phyloP scores from a whole-genome alignment of 1,140 invertebrate species.

The Pissodes strobi region DNA sequence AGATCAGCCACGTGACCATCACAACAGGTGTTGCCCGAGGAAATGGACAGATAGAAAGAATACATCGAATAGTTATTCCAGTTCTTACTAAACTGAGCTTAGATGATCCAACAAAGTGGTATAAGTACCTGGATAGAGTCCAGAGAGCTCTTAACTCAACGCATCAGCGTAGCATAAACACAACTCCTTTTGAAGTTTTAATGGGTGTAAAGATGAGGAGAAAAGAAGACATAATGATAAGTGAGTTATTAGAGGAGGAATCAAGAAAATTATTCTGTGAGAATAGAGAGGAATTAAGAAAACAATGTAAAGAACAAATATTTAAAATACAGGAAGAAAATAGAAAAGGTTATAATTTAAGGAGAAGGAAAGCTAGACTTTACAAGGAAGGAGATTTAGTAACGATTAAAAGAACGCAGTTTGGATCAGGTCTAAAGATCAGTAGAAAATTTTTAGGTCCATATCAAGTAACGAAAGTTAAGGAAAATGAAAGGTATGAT shows the following conservation, averaged over 20 bases:
- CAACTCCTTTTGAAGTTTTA: slow-evolving; percentile 51
- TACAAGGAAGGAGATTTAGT: slow-evolving; percentile 31
- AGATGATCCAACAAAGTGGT: too few relatives aligned
- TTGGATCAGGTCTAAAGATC: too few relatives aligned
- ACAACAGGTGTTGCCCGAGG: too few relatives aligned
- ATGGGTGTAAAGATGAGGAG: too few relatives aligned
- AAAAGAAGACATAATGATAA: slow-evolving; percentile 42
- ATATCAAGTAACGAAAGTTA: slow-evolving; percentile 51
- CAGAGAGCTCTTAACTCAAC: slow-evolving; percentile 51
- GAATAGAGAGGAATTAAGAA: slow-evolving; percentile 40
- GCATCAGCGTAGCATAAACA: slow-evolving; percentile 47
- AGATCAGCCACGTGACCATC: slow-evolving; percentile 42
- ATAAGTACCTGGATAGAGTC: too few relatives aligned
- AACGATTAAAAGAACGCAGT: too few relatives aligned
- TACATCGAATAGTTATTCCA: too few relatives aligned
- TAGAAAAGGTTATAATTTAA: too few relatives aligned
- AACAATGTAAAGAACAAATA: too few relatives aligned
- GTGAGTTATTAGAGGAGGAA: slow-evolving; percentile 18
- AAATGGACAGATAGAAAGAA: slow-evolving; percentile 49
- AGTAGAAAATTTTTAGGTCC: slow-evolving; percentile 56
- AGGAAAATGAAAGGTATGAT: too few relatives aligned
- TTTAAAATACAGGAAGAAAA: slow-evolving; percentile 49
- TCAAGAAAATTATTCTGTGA: slow-evolving; percentile 10
- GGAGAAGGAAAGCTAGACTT: too few relatives aligned
- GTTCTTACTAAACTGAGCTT: too few relatives aligned